Evolutionary conservation across 2,113 vertebrate species (phyloP).

Genomic region (Puma concolor): DNA sequence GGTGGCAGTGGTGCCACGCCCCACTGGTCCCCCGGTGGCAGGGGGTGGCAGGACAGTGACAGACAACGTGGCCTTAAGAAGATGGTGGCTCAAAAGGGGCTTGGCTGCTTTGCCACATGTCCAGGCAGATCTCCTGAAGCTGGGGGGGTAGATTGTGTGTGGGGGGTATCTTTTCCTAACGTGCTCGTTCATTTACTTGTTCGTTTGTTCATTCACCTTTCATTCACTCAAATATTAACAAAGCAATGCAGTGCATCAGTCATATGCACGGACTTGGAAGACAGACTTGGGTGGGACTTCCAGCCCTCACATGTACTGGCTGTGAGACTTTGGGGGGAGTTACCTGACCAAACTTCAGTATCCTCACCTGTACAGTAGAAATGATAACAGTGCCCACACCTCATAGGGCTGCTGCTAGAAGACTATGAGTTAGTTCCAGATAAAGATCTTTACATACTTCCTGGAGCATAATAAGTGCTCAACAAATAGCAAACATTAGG

Average conservation of each 20-base stretch:
- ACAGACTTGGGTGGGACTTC: not conserved
- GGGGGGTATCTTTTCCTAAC: not conserved
- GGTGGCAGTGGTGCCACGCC: too few species aligned
- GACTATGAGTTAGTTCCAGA: accelerated
- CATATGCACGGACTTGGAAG: not conserved
- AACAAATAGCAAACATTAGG: not conserved
- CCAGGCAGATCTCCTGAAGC: not conserved
- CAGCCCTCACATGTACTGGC: accelerated
- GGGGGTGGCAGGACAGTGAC: too few species aligned
- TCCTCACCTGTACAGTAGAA: not conserved
- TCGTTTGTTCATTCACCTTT: not conserved
- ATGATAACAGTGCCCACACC: not conserved
- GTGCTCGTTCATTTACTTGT: not conserved
- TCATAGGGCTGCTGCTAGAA: not conserved
- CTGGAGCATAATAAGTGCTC: not conserved
- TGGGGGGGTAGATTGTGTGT: not conserved
- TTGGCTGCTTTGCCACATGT: not conserved
- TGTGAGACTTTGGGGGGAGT: not conserved
- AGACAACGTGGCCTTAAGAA: not conserved
- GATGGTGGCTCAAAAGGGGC: not conserved
- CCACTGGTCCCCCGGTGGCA: not conserved
- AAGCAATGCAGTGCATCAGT: not conserved
- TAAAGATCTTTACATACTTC: accelerated
- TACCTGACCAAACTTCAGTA: too few species aligned
- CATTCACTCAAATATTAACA: not conserved